Evolutionary conservation across 2,797 vertebrate species (phyloP).

Genomic region (Ammospiza maritima): DNA sequence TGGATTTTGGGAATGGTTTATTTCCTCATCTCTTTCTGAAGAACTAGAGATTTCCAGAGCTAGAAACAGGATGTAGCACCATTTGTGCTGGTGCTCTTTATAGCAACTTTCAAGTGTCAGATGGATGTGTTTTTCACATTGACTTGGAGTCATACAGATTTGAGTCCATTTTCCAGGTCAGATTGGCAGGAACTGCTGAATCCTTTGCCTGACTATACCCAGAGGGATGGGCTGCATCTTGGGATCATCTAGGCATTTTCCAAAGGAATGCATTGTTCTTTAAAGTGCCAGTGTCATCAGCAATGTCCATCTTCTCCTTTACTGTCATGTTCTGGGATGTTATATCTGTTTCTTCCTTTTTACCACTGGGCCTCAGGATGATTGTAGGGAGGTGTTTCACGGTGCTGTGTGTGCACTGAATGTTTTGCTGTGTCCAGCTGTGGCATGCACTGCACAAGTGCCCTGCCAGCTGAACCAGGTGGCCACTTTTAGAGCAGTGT

Average conservation of each 20-base stretch:
- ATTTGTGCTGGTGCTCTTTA: conserved; percentile 6
- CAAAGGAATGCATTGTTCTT: not conserved
- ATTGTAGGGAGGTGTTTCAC: not conserved
- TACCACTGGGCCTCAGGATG: not conserved
- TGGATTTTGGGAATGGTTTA: not conserved
- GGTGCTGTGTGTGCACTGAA: accelerated
- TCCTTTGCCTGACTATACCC: not conserved
- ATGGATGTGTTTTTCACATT: conserved; percentile 30
- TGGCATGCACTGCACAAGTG: not conserved
- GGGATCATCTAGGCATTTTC: not conserved
- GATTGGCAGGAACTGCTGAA: not conserved
- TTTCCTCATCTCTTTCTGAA: conserved; percentile 9
- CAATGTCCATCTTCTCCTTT: not conserved
- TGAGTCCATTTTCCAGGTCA: conserved; percentile 19
- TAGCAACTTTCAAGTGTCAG: not conserved
- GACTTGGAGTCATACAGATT: not conserved
- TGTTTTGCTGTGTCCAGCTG: not conserved
- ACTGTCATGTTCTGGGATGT: not conserved
- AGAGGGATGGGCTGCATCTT: not conserved
- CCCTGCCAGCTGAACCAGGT: not conserved
- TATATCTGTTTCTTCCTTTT: not conserved
- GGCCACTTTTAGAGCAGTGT: not conserved
- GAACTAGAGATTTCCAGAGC: conserved; percentile 2
- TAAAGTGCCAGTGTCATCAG: not conserved
- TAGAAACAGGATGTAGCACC: not conserved